Evolutionary conservation across 2,888 invertebrate genomes (phyloP).

Genomic region (Hemicrepidius hirtus): DNA sequence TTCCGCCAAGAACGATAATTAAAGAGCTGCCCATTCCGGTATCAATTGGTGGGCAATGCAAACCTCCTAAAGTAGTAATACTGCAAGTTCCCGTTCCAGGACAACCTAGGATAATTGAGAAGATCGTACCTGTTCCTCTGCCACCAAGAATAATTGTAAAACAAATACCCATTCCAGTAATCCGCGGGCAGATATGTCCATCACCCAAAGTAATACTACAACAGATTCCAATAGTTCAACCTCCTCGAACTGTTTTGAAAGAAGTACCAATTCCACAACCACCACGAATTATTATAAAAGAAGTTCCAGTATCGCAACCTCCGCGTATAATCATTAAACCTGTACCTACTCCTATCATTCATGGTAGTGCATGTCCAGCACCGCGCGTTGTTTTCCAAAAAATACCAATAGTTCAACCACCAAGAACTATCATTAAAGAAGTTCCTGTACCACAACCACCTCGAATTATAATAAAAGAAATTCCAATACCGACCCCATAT

Average conservation of each 20-base stretch:
- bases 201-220: constrained; percentile 25
- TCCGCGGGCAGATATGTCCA: constrained; percentile 4
- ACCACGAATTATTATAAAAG: constrained; percentile 35
- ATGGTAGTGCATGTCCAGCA: neutral
- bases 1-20: constrained; percentile 4
- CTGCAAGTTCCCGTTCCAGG: too few species aligned
- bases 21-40: too few species aligned
- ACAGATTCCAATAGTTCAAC: constrained; percentile 18
- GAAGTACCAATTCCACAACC: constrained; percentile 32
- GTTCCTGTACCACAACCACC: constrained; percentile 23
- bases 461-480: constrained; percentile 24
- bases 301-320: constrained; percentile 30
- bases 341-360: constrained; percentile 32
- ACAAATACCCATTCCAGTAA: constrained; percentile 17
- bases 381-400: neutral
- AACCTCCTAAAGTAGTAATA: too few species aligned
- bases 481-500: too few species aligned
- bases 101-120: too few species aligned
- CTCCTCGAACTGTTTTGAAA: constrained; percentile 31
- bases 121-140: too few species aligned
- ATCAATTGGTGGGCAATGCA: too few species aligned
- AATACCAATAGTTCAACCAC: neutral
- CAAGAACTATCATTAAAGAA: constrained; percentile 16
- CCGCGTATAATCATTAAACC: constrained; percentile 17
- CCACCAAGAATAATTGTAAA: constrained; percentile 26